Conservation (phyloP, 2,113 vertebrate species). For the Hyperoodon ampullatus region DNA sequence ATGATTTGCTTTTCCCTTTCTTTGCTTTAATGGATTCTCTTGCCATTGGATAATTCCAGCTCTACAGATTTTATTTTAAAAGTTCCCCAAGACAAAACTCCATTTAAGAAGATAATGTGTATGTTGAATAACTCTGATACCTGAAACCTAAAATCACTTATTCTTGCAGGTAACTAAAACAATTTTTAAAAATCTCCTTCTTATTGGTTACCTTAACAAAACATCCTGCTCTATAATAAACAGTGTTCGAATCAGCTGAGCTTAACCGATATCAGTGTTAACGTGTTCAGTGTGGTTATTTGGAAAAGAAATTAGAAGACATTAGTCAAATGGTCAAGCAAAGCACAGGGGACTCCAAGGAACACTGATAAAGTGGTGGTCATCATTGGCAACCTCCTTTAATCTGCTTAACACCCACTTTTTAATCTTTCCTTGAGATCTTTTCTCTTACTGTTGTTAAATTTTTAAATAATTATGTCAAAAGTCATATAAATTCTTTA, state of each 20-base stretch:
- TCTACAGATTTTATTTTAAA: conserved; percentile 70
- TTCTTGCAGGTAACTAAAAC: conserved; percentile 43
- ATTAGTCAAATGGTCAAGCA: conserved; percentile 24
- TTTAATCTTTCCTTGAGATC: conserved; percentile 1
- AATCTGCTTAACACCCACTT: neutral
- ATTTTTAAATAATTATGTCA: neutral
- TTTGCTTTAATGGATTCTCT: conserved; percentile 78
- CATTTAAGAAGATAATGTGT: conserved; percentile 63
- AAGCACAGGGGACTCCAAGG: neutral
- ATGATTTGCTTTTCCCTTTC: conserved; percentile 82
- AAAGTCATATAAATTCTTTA: neutral
- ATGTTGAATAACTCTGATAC: conserved; percentile 33
- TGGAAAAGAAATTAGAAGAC: conserved; percentile 53
- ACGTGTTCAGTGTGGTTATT: conserved; percentile 6
- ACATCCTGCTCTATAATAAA: neutral
- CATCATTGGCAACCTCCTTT: neutral
- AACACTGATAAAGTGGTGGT: neutral
- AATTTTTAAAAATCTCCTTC: conserved; percentile 15
- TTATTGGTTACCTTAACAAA: conserved; percentile 50
- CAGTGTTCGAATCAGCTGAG: neutral
- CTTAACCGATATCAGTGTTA: neutral
- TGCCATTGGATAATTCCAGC: conserved; percentile 65
- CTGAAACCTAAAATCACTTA: conserved; percentile 54
- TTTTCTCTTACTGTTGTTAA: conserved; percentile 9
- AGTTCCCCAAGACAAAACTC: conserved; percentile 67